These are phyloP conservation scores for Ciconia stormi DNA, from an alignment of 2,113 vertebrate genomes.

Conservation along the genomic window DNA sequence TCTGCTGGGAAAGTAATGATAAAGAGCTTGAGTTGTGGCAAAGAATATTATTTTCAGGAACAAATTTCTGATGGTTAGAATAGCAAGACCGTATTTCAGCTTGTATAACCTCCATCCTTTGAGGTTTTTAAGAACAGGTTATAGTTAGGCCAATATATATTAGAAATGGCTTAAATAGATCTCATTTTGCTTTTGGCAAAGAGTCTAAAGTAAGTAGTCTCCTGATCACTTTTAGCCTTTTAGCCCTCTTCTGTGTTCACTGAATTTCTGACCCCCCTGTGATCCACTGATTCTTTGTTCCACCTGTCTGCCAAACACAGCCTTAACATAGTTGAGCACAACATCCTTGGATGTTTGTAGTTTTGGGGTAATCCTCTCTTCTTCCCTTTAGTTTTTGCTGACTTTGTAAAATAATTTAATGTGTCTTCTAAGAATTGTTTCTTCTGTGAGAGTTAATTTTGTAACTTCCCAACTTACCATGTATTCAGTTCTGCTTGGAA, in stretches of 20 bases:
- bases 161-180: neutral
- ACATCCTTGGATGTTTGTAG: neutral
- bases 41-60: neutral
- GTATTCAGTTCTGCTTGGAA: neutral
- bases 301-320: neutral
- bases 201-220: neutral
- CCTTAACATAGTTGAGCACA: neutral
- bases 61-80: neutral
- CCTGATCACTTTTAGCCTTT: neutral
- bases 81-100: neutral
- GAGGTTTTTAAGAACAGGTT: neutral
- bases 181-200: neutral
- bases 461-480: neutral
- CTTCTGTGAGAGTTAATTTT: neutral
- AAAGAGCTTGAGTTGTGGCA: neutral
- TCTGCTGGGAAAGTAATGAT: neutral
- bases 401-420: neutral
- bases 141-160: neutral
- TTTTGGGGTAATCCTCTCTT: neutral
- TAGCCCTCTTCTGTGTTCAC: neutral
- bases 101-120: neutral
- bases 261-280: neutral
- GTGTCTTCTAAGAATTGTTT: neutral
- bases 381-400: neutral
- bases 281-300: neutral